Conservation (phyloP, 2,113 vertebrate species). For the Heterotilapia buettikoferi region DNA sequence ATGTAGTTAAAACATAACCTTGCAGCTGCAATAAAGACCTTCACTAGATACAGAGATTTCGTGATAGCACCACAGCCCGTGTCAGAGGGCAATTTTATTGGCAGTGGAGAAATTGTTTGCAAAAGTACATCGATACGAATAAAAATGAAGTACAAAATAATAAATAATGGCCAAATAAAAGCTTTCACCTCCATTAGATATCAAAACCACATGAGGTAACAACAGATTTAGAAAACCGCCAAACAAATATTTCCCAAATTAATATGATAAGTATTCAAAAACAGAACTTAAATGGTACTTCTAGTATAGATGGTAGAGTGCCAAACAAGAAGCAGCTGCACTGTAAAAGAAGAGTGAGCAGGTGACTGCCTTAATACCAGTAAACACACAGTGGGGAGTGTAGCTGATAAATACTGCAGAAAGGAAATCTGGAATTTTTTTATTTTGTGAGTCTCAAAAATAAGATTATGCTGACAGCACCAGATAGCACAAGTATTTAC, state of each 20-base stretch:
- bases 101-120: slow-evolving; percentile 16
- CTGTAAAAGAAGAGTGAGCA: neutral
- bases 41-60: neutral
- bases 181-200: neutral
- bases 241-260: neutral
- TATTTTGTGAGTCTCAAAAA: neutral
- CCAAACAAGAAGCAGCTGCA: neutral
- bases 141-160: slow-evolving; percentile 30
- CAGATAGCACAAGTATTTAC: neutral
- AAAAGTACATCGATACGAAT: slow-evolving; percentile 41
- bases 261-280: neutral
- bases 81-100: slow-evolving; percentile 43
- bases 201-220: slow-evolving; percentile 19
- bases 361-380: neutral
- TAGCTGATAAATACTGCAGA: neutral
- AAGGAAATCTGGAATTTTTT: neutral
- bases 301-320: neutral
- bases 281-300: neutral
- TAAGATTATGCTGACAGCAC: neutral
- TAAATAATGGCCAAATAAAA: slow-evolving; percentile 28
- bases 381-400: neutral
- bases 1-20: neutral
- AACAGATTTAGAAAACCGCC: neutral
- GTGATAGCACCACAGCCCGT: slow-evolving; percentile 52
- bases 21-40: neutral